phyloP scores from a whole-genome alignment of 53 echinoderm and acorn worm species.

The Patiria pectinifera region DNA sequence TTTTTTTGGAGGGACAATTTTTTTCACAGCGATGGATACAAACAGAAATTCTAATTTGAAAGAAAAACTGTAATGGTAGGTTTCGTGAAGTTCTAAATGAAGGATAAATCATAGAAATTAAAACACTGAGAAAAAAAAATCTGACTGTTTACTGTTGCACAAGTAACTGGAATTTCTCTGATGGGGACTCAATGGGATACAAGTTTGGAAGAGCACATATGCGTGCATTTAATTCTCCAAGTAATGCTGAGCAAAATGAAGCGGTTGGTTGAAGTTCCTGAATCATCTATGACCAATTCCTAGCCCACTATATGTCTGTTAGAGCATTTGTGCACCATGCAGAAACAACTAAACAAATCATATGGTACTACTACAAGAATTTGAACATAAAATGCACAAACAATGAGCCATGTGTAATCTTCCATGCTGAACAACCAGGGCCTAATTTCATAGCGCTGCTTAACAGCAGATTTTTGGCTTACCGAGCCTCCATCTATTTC shows the following conservation, averaged over 20 bases:
- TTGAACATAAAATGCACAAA: constrained; percentile 13
- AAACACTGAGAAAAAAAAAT: neutral
- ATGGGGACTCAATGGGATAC: neutral
- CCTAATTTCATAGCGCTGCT: neutral
- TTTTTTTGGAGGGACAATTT: neutral
- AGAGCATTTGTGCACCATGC: constrained; percentile 48
- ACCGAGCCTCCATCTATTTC: too few species aligned
- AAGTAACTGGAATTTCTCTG: neutral
- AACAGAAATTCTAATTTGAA: neutral
- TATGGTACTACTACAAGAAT: neutral
- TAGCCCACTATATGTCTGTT: neutral
- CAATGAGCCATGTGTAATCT: neutral
- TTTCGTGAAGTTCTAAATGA: neutral
- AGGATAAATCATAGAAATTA: neutral
- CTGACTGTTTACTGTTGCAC: neutral
- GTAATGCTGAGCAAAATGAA: neutral
- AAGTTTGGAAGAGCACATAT: neutral
- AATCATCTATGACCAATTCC: neutral
- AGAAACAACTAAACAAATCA: constrained; percentile 32
- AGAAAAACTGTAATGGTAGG: neutral
- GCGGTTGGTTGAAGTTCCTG: neutral
- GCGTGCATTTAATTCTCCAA: neutral
- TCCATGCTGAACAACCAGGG: neutral
- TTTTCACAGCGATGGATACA: neutral
- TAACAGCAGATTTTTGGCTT: too few species aligned